These are phyloP conservation scores for Trachemys scripta DNA, from an alignment of 2,113 vertebrate species.

Conservation along the genomic window DNA sequence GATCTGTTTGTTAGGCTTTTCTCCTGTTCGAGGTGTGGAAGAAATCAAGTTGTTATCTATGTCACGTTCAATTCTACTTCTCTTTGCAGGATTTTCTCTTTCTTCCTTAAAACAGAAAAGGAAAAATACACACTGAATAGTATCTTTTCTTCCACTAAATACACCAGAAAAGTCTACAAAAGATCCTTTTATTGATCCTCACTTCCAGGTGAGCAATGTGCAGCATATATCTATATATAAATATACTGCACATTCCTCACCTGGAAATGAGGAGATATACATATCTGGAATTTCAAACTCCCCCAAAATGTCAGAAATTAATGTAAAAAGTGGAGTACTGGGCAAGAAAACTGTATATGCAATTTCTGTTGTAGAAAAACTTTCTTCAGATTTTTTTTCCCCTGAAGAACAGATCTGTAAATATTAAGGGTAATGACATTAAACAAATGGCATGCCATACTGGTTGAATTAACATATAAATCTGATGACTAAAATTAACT, in stretches of 20 bases:
- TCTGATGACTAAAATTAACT: neutral
- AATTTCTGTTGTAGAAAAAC: neutral
- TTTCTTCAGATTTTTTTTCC: neutral
- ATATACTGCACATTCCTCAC: no score
- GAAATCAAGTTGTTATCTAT: constrained; percentile 94
- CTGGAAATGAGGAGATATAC: no score
- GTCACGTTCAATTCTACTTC: constrained; percentile 90
- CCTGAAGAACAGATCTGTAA: neutral
- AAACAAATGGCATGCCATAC: neutral
- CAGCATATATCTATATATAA: neutral
- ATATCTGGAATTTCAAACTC: neutral
- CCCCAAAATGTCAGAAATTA: neutral
- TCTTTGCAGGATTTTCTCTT: constrained; percentile 92
- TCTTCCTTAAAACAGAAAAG: constrained; percentile 86
- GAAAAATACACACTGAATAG: constrained; percentile 56
- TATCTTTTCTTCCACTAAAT: neutral
- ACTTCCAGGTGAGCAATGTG: neutral
- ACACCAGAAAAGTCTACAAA: neutral
- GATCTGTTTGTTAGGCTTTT: constrained; percentile 85
- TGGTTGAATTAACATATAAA: neutral
- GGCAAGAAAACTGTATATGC: neutral
- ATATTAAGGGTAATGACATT: neutral
- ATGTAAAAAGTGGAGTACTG: fast-evolving
- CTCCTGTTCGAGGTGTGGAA: constrained; percentile 88
- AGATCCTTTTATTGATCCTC: neutral